These are phyloP conservation scores for Procapra przewalskii DNA, from an alignment of 2,113 vertebrate genomes.

Conservation along the genomic window DNA sequence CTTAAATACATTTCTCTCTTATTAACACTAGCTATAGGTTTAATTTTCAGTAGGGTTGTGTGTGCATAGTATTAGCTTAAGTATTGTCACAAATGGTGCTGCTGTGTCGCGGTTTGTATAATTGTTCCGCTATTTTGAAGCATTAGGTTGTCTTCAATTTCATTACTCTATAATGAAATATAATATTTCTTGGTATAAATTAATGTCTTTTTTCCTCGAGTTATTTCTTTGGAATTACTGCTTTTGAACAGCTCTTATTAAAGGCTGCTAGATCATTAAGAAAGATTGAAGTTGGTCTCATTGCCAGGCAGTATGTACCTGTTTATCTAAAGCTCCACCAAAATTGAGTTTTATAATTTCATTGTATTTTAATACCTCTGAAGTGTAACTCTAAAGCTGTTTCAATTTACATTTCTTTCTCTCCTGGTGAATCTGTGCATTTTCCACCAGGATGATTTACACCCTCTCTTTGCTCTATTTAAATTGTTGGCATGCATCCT, in stretches of 20 bases:
- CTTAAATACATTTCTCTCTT: background rate
- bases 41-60: slow-evolving; percentile 10
- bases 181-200: slow-evolving; percentile 45
- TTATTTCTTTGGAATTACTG: slow-evolving; percentile 45
- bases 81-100: background rate
- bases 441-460: background rate
- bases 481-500: background rate
- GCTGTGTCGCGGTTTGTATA: background rate
- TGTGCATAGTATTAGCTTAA: background rate
- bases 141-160: slow-evolving; percentile 25
- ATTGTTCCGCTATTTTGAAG: slow-evolving; percentile 32
- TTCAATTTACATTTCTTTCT: slow-evolving; percentile 37
- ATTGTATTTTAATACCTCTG: slow-evolving; percentile 57
- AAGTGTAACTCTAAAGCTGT: slow-evolving; percentile 45
- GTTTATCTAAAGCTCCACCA: slow-evolving; percentile 36
- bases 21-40: background rate
- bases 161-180: slow-evolving; percentile 56
- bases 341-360: slow-evolving; percentile 64
- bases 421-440: background rate
- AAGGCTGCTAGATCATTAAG: slow-evolving; percentile 22
- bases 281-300: slow-evolving; percentile 39
- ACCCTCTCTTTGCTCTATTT: background rate
- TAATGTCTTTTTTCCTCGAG: background rate
- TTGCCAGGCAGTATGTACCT: slow-evolving; percentile 14
- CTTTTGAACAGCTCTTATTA: slow-evolving; percentile 40